Percentiles rank a stretch among this genome's conserved stretches.
These are phyloP conservation scores for Mythimna pallens DNA, from an alignment of 2,888 invertebrate genomes.

Conservation along the genomic window DNA sequence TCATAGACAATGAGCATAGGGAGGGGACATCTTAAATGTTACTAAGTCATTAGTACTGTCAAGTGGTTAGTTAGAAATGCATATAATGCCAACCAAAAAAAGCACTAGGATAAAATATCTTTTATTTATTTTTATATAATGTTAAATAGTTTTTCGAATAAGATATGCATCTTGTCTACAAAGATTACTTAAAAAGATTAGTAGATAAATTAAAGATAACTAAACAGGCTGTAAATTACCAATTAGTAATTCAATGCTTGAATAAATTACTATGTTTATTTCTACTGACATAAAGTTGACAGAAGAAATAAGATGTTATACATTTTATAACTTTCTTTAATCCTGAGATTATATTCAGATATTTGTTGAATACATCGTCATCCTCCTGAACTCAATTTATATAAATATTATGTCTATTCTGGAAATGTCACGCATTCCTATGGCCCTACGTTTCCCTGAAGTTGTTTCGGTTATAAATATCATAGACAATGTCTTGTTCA, in stretches of 20 bases:
- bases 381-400: slow-evolving; percentile 32
- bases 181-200: not conserved
- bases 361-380: slow-evolving; percentile 26
- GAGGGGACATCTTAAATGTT: slow-evolving; percentile 39
- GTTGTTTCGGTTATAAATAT: slow-evolving; percentile 45
- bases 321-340: slow-evolving; percentile 24
- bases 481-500: slow-evolving; percentile 19
- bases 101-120: not conserved
- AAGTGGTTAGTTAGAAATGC: slow-evolving; percentile 22
- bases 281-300: slow-evolving; percentile 1
- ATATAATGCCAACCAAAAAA: not conserved
- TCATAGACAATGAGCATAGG: slow-evolving; percentile 55
- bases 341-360: slow-evolving; percentile 9
- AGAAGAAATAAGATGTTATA: not conserved
- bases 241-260: slow-evolving; percentile 10
- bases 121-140: not conserved
- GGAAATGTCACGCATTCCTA: slow-evolving; percentile 57
- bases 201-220: not conserved
- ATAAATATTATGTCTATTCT: slow-evolving; percentile 55
- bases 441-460: slow-evolving; percentile 32
- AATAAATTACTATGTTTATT: slow-evolving; percentile 18
- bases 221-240: not conserved
- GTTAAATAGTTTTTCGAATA: not conserved
- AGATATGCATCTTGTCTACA: not conserved
- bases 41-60: slow-evolving; percentile 35